These are phyloP conservation scores for Sebastes matsubarae DNA, from an alignment of 2,797 vertebrate species.

Conservation along the genomic window DNA sequence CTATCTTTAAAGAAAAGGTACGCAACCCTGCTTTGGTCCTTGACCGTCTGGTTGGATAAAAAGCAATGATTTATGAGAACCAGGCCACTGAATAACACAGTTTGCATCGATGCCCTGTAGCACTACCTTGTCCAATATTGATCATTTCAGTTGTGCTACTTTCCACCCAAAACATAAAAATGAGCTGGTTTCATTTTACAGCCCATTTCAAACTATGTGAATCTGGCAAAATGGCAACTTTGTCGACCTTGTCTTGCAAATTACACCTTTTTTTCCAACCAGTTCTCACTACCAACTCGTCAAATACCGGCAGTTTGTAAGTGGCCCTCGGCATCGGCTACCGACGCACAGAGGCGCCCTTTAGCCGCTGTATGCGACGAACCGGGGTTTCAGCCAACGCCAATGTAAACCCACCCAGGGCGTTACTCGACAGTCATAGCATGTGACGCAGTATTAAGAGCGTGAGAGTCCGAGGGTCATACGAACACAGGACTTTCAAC, in stretches of 20 bases:
- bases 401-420: no score
- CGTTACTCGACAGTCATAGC: no score
- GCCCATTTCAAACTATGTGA: neutral
- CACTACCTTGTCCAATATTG: neutral
- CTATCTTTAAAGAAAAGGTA: neutral
- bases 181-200: neutral
- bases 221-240: neutral
- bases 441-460: no score
- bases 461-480: no score
- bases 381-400: no score
- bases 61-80: slow-evolving; percentile 5
- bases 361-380: no score
- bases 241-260: neutral
- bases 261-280: neutral
- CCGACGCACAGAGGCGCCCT: no score
- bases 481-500: no score
- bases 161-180: neutral
- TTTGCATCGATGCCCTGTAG: neutral
- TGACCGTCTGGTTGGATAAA: neutral
- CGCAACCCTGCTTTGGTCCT: neutral
- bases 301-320: no score
- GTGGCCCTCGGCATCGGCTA: no score
- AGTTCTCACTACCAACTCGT: no score
- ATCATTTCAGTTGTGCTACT: slow-evolving; percentile 15
- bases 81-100: slow-evolving; percentile 6